Evolutionary conservation across 2,888 invertebrate genomes (phyloP), one percentile per base, ranked within the genome.

Genomic region (Onthophagus sagittarius): DNA sequence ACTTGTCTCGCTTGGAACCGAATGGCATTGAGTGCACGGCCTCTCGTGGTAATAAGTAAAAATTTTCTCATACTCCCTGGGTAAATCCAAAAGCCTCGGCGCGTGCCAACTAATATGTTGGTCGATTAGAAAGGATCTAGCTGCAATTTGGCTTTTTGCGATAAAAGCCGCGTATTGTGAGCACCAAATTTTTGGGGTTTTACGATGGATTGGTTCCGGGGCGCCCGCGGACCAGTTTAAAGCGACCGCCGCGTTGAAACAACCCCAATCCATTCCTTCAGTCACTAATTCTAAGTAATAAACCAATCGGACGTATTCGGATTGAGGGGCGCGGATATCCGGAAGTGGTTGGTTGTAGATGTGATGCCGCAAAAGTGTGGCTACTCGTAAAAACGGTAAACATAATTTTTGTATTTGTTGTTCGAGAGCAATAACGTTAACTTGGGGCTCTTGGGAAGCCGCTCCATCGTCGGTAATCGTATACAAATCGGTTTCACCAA

Each of bases 11-110:
- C 92, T 92, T 77, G 98, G 98, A 81, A 95, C 92, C 77, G 92
- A 92, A 82, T 94, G 93, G 87, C 98, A 98, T 82, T 94, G 93
- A 79, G 90, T 89, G 86, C 98, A 98, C 76, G 92, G 92, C 80
- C 94, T 90, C 84, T 95, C 93, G 85, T 97, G 96, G 87, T 97
- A 98, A 87, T 94, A 95, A 91, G 94, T 93, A 84, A 96, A 96
- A 76, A 96, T 90, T 80, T 93, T 92, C 86, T 98, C 98, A 86
- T 98, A 98, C 84, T 95, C 94, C 75, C 92, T 89, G 71, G 98
- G 98, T 84, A 98, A 88, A 76, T 90, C 89, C 75, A 98, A 90
- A 78, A 99, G 88, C 78, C 91, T 89, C 15, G 98, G 98, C 80
- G 91, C 91, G 80, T 90, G 88, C 95, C 96, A 96, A 79, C 89